These are phyloP conservation scores for Aphelenchoides fujianensis DNA, from an alignment of 1,140 invertebrate genomes.

Conservation along the genomic window DNA sequence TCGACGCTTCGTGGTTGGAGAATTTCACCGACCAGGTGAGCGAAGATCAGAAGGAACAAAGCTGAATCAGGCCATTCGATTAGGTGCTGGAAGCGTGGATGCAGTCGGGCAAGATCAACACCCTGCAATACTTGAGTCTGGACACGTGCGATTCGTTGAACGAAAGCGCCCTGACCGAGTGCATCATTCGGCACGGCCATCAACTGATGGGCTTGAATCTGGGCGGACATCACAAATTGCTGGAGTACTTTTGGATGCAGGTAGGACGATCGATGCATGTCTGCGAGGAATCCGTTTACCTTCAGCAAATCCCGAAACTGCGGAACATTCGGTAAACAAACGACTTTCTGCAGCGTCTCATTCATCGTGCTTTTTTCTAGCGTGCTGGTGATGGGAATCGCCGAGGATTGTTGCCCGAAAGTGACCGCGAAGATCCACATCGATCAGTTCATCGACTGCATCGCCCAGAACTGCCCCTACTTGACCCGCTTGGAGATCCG, in stretches of 20 bases:
- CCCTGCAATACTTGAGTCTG: constrained; percentile 82
- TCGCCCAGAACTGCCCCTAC: constrained; percentile 84
- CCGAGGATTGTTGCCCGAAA: constrained; percentile 88
- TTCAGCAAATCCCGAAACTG: constrained; percentile 60
- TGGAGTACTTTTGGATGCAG: constrained; percentile 91
- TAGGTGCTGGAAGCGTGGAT: constrained; percentile 81
- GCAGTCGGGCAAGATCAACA: constrained; percentile 79
- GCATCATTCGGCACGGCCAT: constrained; percentile 80
- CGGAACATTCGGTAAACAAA: constrained; percentile 64
- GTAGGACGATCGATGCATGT: constrained; percentile 64
- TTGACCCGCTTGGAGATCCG: constrained; percentile 86
- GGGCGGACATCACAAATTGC: constrained; percentile 93
- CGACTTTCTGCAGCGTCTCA: constrained; percentile 28
- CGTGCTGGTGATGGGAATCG: constrained; percentile 92
- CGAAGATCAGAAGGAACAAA: constrained; percentile 9
- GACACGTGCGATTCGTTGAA: constrained; percentile 89
- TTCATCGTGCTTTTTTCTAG: constrained; percentile 68
- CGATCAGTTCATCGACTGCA: constrained; percentile 94
- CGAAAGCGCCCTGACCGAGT: constrained; percentile 85
- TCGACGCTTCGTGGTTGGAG: constrained; percentile 91
- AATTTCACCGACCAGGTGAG: constrained; percentile 85
- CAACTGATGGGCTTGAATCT: constrained; percentile 81
- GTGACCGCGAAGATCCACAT: constrained; percentile 71
- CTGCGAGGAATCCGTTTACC: constrained; percentile 43
- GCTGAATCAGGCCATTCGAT: constrained; percentile 41